Evolutionary conservation across 2,113 vertebrate genomes (phyloP).

Genomic region (Crotalus viridis): DNA sequence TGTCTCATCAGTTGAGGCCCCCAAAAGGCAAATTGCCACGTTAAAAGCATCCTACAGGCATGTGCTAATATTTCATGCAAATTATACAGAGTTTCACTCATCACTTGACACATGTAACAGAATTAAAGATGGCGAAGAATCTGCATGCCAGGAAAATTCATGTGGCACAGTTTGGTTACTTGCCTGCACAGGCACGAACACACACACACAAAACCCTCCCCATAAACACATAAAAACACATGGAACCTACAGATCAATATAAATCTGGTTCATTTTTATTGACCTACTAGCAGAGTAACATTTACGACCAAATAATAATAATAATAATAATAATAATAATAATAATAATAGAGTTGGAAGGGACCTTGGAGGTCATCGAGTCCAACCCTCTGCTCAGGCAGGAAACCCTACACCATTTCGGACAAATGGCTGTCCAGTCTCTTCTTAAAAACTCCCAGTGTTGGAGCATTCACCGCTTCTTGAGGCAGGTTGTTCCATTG

Average conservation of each 20-base stretch:
- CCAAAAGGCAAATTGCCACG: slow-evolving; percentile 64
- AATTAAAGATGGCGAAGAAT: slow-evolving; percentile 57
- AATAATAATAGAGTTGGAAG: no score
- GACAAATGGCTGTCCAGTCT: no score
- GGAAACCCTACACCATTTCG: no score
- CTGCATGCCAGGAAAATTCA: slow-evolving; percentile 55
- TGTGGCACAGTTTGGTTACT: slow-evolving; percentile 4
- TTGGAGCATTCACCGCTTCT: no score
- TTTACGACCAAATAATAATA: background rate
- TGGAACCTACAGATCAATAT: background rate
- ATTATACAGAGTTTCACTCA: slow-evolving; percentile 60
- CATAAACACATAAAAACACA: background rate
- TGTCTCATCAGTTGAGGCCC: slow-evolving; percentile 54
- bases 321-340: no score
- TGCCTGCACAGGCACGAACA: background rate
- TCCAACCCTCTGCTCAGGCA: no score
- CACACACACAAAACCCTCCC: background rate
- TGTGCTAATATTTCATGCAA: slow-evolving; percentile 65
- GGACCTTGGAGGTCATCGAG: no score
- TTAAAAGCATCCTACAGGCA: slow-evolving; percentile 65
- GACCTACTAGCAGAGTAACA: background rate
- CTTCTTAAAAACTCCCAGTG: no score
- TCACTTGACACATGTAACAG: slow-evolving; percentile 53
- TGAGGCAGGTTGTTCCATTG: no score
- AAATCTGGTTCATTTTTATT: background rate